Percentiles rank a stretch among this genome's conserved stretches.
These are phyloP conservation scores for Rhinogobius similis DNA, from an alignment of 2,113 vertebrate genomes.

Conservation along the genomic window DNA sequence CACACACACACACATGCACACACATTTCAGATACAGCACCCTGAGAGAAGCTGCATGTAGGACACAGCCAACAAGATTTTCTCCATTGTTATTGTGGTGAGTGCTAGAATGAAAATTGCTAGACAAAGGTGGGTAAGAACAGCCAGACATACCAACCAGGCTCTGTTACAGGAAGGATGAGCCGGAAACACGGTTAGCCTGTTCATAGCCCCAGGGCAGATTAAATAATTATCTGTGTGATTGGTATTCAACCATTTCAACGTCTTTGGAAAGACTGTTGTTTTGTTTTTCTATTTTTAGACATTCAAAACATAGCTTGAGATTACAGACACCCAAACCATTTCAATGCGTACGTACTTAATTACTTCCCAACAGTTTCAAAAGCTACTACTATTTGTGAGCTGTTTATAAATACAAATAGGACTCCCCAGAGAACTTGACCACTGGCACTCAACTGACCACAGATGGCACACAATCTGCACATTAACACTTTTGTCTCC, in stretches of 20 bases:
- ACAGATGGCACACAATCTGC: constrained; percentile 53
- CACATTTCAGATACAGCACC: constrained; percentile 6
- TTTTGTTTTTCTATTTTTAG: background rate
- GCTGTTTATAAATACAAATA: constrained; percentile 39
- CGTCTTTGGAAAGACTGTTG: background rate
- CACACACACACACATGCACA: constrained; percentile 19
- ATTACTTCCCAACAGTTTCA: background rate
- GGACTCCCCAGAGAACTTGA: constrained; percentile 42
- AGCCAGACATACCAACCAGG: constrained; percentile 3
- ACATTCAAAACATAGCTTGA: background rate
- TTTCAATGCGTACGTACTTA: background rate
- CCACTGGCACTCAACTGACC: constrained; percentile 50
- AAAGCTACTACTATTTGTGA: constrained; percentile 15
- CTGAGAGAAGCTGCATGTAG: constrained; percentile 16
- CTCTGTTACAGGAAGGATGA: constrained; percentile 40
- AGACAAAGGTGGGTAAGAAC: constrained; percentile 7
- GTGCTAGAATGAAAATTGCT: background rate
- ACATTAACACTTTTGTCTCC: constrained; percentile 58
- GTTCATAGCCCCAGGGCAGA: constrained; percentile 27
- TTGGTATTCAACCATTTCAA: constrained; percentile 12
- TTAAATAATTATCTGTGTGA: constrained; percentile 33
- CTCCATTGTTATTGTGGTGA: constrained; percentile 11
- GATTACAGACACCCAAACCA: background rate
- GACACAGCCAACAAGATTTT: constrained; percentile 35
- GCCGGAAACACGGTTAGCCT: constrained; percentile 23